A percentile compares a stretch with the other conserved stretches of the same genome.
Evolutionary conservation across 2,888 invertebrate species (phyloP).

Genomic region (Teinopalpus imperialis): DNA sequence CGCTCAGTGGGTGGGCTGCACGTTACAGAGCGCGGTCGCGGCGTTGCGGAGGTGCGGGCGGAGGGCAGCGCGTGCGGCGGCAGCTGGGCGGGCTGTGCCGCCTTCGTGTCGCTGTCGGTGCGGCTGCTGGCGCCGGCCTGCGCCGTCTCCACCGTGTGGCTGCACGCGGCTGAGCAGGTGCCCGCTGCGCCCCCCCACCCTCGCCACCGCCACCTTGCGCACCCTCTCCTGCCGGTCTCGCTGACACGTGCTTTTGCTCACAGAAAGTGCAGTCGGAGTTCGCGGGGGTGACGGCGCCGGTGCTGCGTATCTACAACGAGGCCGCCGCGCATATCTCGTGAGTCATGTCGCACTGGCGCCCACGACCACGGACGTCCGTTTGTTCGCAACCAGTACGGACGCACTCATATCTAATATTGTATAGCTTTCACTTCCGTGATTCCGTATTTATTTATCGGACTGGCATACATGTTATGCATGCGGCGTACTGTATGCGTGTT

Average conservation of each 20-base stretch:
- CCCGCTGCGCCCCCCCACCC: not conserved
- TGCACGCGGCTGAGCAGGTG: constrained; percentile 61
- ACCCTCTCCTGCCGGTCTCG: not conserved
- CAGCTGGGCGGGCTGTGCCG: constrained; percentile 38
- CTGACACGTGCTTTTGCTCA: not conserved
- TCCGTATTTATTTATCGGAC: too few relatives aligned
- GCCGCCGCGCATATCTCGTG: constrained; percentile 53
- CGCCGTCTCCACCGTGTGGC: constrained; percentile 56
- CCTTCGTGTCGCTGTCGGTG: constrained; percentile 54
- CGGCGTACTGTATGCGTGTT: too few relatives aligned
- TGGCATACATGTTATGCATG: too few relatives aligned
- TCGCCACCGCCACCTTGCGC: too few relatives aligned
- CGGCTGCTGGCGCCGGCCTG: constrained; percentile 44
- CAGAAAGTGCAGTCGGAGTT: constrained; percentile 62
- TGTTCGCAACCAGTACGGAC: too few relatives aligned
- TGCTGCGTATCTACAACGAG: constrained; percentile 62
- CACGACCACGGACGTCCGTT: too few relatives aligned
- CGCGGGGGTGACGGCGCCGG: constrained; percentile 53
- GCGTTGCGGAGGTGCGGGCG: constrained; percentile 42
- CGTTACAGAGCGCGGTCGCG: constrained; percentile 39
- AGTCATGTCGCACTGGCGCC: not conserved
- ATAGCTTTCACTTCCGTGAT: too few relatives aligned
- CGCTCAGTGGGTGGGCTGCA: too few relatives aligned
- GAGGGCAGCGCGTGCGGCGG: constrained; percentile 46
- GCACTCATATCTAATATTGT: too few relatives aligned